Base-by-base conservation (phyloP, 2,113 vertebrate genomes). In the Cnemophilus loriae region DNA sequence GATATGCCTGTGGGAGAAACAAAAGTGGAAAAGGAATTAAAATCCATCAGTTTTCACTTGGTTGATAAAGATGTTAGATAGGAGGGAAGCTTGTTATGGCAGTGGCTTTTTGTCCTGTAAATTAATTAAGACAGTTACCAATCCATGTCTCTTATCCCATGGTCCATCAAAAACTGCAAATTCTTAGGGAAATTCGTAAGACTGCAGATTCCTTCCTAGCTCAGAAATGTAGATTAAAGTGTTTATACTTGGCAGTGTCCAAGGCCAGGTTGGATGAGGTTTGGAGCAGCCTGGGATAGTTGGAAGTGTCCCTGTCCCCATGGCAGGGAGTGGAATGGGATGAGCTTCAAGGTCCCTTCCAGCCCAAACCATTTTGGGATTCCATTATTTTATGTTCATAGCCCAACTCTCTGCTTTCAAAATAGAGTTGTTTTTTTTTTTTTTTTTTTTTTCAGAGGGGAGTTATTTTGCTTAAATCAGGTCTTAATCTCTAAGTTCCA, bases 1-100 rank as follows among this genome's bases (percentile, higher is more conserved):
- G 44, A 98, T 86, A 41, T 98, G 98, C 93, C 99, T 99, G 92
- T 28, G 68, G 76, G 68, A 57, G 91, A 88, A 92, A 92, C 76
- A 89, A 15, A 87, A 75, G 68, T 30, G 33, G 22, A 73, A 44
- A 63, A 82, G 41, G 18, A 70, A 75, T 92, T 8, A 87, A 69
- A 87, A 41, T 10, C 6, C 17, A 1, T 23, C 2, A 4, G 19
- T 55, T 33, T 30, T 23, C 3, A 24, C 2, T 21, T 19, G 5
- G 9, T 9, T 44, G 28, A 44, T 30, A 33, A 50, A 81, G 44
- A 27, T 13, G 4, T 46, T 74, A 44, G 16, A 11, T 16, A 27
- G 39, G 11, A 2, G 30, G 10, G 16, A 77, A 61, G 27, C 35
- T 42, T 37, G 42, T 35, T 16, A 1, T 10, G 16, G 53, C 26